Evolutionary conservation across 2,888 invertebrate species (phyloP), one percentile per base, ranked within the genome.

Genomic region (Pterostichus niger): DNA sequence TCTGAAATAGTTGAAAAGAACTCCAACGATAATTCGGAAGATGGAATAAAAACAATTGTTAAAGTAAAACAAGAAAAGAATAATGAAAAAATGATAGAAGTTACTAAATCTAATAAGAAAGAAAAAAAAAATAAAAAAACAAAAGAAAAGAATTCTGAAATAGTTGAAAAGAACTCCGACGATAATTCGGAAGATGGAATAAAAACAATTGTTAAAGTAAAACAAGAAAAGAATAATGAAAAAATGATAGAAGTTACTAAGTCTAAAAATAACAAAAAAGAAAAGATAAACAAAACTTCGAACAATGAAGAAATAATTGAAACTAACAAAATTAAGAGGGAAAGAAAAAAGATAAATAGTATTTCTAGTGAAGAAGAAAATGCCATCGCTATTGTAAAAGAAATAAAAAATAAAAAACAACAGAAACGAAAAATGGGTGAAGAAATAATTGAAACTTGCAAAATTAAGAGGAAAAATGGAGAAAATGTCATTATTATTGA

Each of bases 401-500:
- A 75, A 59, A 52, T 13, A 13, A 46, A 49, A 75, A 59, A 61
- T 49, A 33, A 40, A 68, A 59, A 56, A 7, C 15, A 73, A 13
- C 15, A 11, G 9, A 77, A 77, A 40, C 56, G 54, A 56, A 77
- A 77, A 75, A 11, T 49, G 9, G 13, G 15, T 13, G 76, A 75
- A 46, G 68, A 84, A 79, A 31, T 13, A 59, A 64, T 15, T 33
- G 35, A 56, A 88, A 73, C 15, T n/a, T n/a, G 54, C 17, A 83
- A 84, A 71, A 71, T 68, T 44, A 56, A 73, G 59, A 59, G 83
- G 84, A 33, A 64, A 83, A 80, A 64, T 56, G 31, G 73, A n/a
- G 31, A 75, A 84, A 73, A 82, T 71, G 33, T 85, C 64, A 85
- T 88, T 88, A 84, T 86, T 89, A 1, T 85, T 88, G 6, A 89